Evolutionary conservation across 2,113 vertebrate species (phyloP).

Genomic region (Phalacrocorax aristotelis): DNA sequence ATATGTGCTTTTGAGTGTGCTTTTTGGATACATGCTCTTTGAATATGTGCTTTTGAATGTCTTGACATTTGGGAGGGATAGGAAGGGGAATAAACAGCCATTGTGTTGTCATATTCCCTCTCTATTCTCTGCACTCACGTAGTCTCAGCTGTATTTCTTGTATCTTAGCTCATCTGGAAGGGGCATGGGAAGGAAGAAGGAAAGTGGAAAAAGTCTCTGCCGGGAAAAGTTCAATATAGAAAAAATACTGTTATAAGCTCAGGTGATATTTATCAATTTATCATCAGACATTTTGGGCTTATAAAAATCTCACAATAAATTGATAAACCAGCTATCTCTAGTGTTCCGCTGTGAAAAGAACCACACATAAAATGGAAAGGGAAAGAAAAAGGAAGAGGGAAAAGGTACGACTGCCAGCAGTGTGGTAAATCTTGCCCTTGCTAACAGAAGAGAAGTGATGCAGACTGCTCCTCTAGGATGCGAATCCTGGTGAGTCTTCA

Average conservation of each 20-base stretch:
- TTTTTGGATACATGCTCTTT: not conserved
- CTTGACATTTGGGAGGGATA: not conserved
- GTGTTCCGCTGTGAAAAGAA: not conserved
- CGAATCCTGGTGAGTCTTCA: not conserved
- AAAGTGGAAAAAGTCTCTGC: not conserved
- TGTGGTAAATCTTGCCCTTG: not conserved
- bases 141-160: not conserved
- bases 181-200: not conserved
- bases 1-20: not conserved
- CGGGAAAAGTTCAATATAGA: not conserved
- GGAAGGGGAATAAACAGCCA: not conserved
- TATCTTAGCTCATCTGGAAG: not conserved
- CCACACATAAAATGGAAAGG: not conserved
- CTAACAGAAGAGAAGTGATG: not conserved
- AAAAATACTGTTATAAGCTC: not conserved
- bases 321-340: not conserved
- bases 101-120: not conserved
- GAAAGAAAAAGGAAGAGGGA: not conserved
- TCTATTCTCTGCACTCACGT: not conserved
- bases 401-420: not conserved
- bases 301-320: not conserved
- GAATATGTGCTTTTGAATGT: not conserved
- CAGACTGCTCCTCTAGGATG: not conserved
- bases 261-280: not conserved
- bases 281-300: not conserved